A percentile compares a stretch with the other conserved stretches of the same genome.
These are phyloP conservation scores for Lacanobia wlatinum DNA, from an alignment of 2,888 invertebrate species.

Conservation along the genomic window DNA sequence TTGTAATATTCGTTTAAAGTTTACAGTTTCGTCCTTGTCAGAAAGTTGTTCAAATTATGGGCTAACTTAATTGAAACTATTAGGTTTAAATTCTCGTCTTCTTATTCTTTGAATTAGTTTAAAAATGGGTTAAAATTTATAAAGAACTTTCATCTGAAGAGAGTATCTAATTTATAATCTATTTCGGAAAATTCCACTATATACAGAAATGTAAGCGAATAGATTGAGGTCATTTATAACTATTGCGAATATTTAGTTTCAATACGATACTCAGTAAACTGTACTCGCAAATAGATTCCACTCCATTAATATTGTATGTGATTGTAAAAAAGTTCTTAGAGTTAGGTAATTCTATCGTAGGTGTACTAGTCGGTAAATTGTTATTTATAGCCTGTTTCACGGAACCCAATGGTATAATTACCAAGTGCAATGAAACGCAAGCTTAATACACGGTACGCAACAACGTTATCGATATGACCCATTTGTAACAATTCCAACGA, in stretches of 20 bases:
- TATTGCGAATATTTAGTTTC: conserved; percentile 19
- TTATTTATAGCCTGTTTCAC: conserved; percentile 74
- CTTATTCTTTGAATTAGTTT: not conserved
- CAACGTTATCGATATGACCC: conserved; percentile 65
- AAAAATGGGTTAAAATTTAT: not conserved
- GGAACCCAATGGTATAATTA: conserved; percentile 72
- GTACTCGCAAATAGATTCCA: conserved; percentile 9
- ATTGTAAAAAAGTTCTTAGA: conserved; percentile 63
- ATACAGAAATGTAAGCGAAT: not conserved
- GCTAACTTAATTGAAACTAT: conserved; percentile 10
- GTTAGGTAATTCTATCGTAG: conserved; percentile 70
- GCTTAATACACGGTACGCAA: conserved; percentile 62
- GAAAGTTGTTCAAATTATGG: conserved; percentile 18
- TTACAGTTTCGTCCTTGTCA: not conserved
- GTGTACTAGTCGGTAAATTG: conserved; percentile 70
- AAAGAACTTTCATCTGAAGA: not conserved
- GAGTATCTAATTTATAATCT: not conserved
- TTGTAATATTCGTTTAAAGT: not conserved
- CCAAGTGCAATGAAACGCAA: conserved; percentile 71
- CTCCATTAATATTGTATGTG: conserved; percentile 16
- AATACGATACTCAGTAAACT: conserved; percentile 7
- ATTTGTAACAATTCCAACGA: conserved; percentile 62
- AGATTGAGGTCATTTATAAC: not conserved
- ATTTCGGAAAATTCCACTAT: conserved; percentile 4
- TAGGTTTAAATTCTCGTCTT: not conserved